These are phyloP conservation scores for Acanthococcus lagerstroemiae DNA, from an alignment of 2,888 invertebrate genomes.

Conservation along the genomic window DNA sequence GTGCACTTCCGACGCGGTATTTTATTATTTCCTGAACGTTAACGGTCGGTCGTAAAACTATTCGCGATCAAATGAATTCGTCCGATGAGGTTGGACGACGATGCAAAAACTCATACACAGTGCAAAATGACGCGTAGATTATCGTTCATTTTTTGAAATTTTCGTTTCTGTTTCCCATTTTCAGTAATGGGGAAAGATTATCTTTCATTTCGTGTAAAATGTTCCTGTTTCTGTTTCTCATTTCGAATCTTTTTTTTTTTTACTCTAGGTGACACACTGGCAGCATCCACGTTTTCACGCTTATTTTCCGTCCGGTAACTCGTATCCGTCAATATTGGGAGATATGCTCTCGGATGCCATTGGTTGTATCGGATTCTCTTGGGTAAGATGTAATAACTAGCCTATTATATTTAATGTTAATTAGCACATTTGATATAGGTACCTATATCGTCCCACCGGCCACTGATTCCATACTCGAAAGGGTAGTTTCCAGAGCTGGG, in stretches of 20 bases:
- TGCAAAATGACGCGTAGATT: too few relatives aligned
- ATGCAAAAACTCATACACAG: too few relatives aligned
- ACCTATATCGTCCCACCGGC: neutral
- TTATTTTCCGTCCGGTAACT: constrained; percentile 96
- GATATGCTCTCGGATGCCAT: constrained; percentile 95
- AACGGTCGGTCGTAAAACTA: too few relatives aligned
- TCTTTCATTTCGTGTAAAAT: neutral
- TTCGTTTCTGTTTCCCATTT: too few relatives aligned
- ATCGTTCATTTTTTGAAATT: too few relatives aligned
- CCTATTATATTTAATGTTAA: too few relatives aligned
- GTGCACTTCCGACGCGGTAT: too few relatives aligned
- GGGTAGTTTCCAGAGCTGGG: too few relatives aligned
- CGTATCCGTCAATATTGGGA: constrained; percentile 90
- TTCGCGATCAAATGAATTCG: too few relatives aligned
- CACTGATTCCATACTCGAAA: neutral
- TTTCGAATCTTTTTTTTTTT: neutral
- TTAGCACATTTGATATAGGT: too few relatives aligned
- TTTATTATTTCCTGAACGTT: too few relatives aligned
- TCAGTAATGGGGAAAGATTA: neutral
- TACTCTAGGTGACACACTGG: constrained; percentile 79
- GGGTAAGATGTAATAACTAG: constrained; percentile 65
- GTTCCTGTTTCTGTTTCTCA: neutral
- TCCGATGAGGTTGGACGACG: too few relatives aligned
- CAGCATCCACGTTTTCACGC: constrained; percentile 98
- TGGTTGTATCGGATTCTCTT: constrained; percentile 96